Evolutionary conservation across 2,113 vertebrate species (phyloP).

Genomic region (Meriones unguiculatus): DNA sequence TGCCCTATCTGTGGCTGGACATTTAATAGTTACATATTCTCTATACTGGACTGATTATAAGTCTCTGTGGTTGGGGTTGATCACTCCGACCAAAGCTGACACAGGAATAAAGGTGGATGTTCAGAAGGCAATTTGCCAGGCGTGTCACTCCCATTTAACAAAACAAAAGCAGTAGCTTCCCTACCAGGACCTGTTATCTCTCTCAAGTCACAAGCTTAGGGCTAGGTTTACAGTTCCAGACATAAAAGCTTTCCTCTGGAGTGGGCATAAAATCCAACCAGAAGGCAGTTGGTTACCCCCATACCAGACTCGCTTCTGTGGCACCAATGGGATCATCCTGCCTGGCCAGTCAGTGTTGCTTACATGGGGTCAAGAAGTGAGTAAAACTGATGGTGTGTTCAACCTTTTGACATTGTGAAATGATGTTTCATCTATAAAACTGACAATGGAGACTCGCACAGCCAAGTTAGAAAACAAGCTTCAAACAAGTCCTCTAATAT

Average conservation of each 20-base stretch:
- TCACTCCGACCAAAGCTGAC: not conserved
- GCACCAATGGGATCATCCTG: not conserved
- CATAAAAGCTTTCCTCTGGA: not conserved
- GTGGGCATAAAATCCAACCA: not conserved
- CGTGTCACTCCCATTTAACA: not conserved
- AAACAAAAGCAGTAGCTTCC: not conserved
- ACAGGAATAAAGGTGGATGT: too few relatives aligned
- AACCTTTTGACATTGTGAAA: not conserved
- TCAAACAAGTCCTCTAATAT: too few relatives aligned
- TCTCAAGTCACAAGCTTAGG: not conserved
- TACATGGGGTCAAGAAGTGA: too few relatives aligned
- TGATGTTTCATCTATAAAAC: not conserved
- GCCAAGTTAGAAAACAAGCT: too few relatives aligned
- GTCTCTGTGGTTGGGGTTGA: too few relatives aligned
- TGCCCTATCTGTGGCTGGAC: not conserved
- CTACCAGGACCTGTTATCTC: not conserved
- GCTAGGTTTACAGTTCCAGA: not conserved
- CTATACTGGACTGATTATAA: not conserved
- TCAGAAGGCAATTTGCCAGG: too few relatives aligned
- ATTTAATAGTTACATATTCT: not conserved
- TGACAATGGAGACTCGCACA: too few relatives aligned
- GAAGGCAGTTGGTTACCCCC: not conserved
- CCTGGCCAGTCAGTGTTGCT: not conserved
- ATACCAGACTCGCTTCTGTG: not conserved
- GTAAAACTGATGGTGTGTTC: not conserved